Evolutionary conservation across 2,113 vertebrate genomes (phyloP), one percentile per base, ranked within the genome.

Genomic region (Eudyptes chrysolophus): DNA sequence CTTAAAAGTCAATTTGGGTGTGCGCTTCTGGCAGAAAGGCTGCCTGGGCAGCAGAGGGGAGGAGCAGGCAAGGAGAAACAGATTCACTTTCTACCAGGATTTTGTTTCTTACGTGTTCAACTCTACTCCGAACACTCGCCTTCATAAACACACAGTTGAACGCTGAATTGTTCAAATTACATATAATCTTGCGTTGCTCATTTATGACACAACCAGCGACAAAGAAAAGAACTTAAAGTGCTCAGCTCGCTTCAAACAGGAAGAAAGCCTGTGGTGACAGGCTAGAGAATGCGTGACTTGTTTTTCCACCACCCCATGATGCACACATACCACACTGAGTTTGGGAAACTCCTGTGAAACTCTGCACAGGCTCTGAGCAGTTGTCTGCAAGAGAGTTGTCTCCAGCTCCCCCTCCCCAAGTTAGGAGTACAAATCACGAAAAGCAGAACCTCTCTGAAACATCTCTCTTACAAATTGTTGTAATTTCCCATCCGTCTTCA

Each of bases 401-500:
- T 64, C 83, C 77, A 80, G 36, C 52, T 84, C 42, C 44, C 49
- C 46, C 38, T 46, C 55, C 55, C 27, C 0, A 2, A 55, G 49
- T 24, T 4, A 71, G 36, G 22, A 92, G 84, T 6, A 87, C 55
- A 62, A 54, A 78, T 87, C 91, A 89, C 6, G 1, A 54, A 89
- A 89, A 84, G 55, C 92, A 94, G 48, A 89, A 82, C 71, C 57
- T 55, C 69, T 94, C 83, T 89, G 89, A 76, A 93, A 89, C 76
- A 84, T 70, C 68, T 68, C 69, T 94, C 80, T 84, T 68, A 86
- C 80, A 97, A 92, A 95, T 68, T 75, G 77, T 51, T 90, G 86
- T 71, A 75, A 95, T 91, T 96, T 97, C 89, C 93, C 94, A 96
- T 90, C 89, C 30, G 16, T 84, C 95, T 92, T 78, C 89, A 84